These are phyloP conservation scores for Psephotus haematonotus DNA, from an alignment of 2,113 vertebrate species.

Conservation along the genomic window DNA sequence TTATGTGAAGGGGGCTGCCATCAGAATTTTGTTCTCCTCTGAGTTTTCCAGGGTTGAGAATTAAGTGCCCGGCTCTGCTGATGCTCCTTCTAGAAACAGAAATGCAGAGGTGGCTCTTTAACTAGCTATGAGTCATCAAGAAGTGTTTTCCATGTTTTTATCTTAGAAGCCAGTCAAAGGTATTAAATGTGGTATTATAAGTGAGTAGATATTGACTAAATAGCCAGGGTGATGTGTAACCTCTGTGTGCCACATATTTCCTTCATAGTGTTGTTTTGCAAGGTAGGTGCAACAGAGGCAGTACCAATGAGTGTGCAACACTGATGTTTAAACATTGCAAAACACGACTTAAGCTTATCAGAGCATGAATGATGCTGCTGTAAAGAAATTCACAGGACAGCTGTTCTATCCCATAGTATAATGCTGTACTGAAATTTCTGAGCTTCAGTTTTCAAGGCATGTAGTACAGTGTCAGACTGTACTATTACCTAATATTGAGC, in stretches of 20 bases:
- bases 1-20: neutral
- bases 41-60: neutral
- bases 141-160: neutral
- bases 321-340: neutral
- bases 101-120: neutral
- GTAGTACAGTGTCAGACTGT: neutral
- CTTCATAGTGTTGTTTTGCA: neutral
- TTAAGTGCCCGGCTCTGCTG: neutral
- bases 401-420: neutral
- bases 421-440: neutral
- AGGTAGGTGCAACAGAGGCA: neutral
- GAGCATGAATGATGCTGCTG: neutral
- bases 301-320: rapidly evolving
- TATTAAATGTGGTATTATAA: neutral
- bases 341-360: rapidly evolving
- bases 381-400: neutral
- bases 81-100: neutral
- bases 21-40: neutral
- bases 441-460: neutral
- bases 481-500: neutral
- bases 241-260: neutral
- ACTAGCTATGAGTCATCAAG: neutral
- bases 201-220: neutral
- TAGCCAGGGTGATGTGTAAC: neutral
- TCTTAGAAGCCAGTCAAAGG: neutral